phyloP scores from a whole-genome alignment of 2,888 invertebrate species.

The Hyposoter didymator region DNA sequence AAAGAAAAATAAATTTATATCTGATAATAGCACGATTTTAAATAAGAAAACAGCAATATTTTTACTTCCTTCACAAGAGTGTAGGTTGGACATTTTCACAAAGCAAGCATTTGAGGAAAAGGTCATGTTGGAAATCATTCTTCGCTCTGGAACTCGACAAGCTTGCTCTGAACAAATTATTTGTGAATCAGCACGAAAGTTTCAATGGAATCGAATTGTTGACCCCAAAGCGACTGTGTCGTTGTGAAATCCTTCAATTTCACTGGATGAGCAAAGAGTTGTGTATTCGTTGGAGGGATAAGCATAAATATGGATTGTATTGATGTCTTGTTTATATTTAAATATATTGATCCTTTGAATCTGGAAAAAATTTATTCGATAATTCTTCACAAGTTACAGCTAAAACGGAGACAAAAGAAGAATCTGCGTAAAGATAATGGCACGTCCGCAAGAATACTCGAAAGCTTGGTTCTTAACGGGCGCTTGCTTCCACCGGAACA shows the following conservation, averaged over 20 bases:
- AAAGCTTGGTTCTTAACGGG: conserved; percentile 4
- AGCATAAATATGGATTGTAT: too few species aligned
- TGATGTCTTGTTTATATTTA: background rate
- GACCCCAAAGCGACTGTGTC: too few species aligned
- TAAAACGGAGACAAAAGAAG: conserved; percentile 59
- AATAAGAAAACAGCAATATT: background rate
- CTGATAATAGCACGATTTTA: background rate
- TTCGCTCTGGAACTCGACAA: background rate
- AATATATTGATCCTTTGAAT: conserved; percentile 26
- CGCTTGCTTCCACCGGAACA: conserved; percentile 1
- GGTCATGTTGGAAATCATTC: background rate
- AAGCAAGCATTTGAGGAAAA: background rate
- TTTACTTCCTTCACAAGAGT: background rate
- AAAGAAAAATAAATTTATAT: background rate
- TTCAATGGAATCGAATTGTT: too few species aligned
- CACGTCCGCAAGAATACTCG: conserved; percentile 30
- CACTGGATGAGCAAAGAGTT: too few species aligned
- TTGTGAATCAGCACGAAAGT: too few species aligned
- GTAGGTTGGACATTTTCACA: background rate
- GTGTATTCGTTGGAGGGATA: too few species aligned
- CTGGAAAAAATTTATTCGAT: conserved; percentile 65
- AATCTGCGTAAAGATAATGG: conserved; percentile 56
- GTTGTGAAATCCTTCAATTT: too few species aligned
- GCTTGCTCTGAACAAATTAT: too few species aligned
- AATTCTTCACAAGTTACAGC: conserved; percentile 65